phyloP scores from a whole-genome alignment of 2,888 invertebrate genomes.

The Cheilosia urbana region DNA sequence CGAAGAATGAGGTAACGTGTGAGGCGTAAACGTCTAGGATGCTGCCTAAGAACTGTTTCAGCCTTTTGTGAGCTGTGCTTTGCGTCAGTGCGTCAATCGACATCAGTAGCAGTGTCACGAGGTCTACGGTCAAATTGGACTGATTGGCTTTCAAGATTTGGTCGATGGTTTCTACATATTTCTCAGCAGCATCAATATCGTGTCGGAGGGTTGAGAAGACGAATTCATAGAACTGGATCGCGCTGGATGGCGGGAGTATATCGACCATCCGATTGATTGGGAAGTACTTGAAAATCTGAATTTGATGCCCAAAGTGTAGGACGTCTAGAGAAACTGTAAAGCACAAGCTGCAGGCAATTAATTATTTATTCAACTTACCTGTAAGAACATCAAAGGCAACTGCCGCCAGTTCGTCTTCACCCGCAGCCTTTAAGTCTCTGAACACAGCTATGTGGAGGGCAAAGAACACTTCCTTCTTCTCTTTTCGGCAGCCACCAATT shows the following conservation, averaged over 20 bases:
- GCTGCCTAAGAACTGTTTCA: conserved; percentile 76
- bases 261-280: conserved; percentile 77
- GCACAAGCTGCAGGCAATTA: conserved; percentile 10
- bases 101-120: conserved; percentile 78
- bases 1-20: conserved; percentile 77
- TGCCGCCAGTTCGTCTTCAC: conserved; percentile 69
- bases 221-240: conserved; percentile 79
- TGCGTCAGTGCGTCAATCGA: conserved; percentile 79
- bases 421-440: conserved; percentile 78
- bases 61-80: conserved; percentile 75
- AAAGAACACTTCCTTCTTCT: conserved; percentile 79
- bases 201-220: conserved; percentile 78
- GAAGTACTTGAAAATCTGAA: conserved; percentile 80
- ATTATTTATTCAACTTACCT: conserved; percentile 71
- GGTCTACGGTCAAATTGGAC: conserved; percentile 70
- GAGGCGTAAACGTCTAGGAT: conserved; percentile 74
- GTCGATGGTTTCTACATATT: conserved; percentile 77
- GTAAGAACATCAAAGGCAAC: conserved; percentile 76
- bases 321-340: conserved; percentile 77
- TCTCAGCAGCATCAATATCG: conserved; percentile 78
- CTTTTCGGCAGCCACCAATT: conserved; percentile 77
- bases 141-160: conserved; percentile 73
- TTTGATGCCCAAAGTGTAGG: conserved; percentile 80
- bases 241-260: conserved; percentile 77
- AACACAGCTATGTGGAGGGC: conserved; percentile 79